These are phyloP conservation scores for Prunella strophiata DNA, from an alignment of 2,797 vertebrate genomes.

Conservation along the genomic window DNA sequence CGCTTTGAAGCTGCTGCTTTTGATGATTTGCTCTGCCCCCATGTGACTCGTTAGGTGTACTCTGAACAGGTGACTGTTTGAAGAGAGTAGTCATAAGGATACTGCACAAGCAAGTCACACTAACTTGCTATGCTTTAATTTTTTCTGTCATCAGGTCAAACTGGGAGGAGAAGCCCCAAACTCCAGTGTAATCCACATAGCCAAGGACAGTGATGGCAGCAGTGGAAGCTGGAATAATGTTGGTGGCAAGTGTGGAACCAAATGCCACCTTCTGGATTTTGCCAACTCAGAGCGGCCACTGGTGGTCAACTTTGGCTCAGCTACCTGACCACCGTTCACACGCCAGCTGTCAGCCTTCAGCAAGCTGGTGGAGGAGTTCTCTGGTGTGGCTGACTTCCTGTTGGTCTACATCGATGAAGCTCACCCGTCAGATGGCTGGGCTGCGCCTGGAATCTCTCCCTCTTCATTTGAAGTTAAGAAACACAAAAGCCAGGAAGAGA, in stretches of 20 bases:
- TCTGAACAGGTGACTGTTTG: background rate
- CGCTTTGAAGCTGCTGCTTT: background rate
- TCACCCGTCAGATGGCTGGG: constrained; percentile 97
- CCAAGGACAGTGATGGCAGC: constrained; percentile 52
- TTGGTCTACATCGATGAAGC: constrained; percentile 98
- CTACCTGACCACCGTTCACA: constrained; percentile 97
- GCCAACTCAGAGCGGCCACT: constrained; percentile 89
- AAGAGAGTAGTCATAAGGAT: background rate
- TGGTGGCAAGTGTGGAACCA: constrained; percentile 51
- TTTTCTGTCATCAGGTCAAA: constrained; percentile 85
- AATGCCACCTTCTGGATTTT: constrained; percentile 93
- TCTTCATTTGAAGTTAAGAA: constrained; percentile 88
- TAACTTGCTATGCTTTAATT: constrained; percentile 38
- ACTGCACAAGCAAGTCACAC: background rate
- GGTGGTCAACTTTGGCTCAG: constrained; percentile 97
- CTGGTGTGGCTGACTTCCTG: constrained; percentile 93
- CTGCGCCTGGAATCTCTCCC: constrained; percentile 85
- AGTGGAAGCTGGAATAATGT: constrained; percentile 60
- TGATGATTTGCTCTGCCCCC: background rate
- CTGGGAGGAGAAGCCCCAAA: constrained; percentile 93
- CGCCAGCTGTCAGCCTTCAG: constrained; percentile 93
- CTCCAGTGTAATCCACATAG: constrained; percentile 91
- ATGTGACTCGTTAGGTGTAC: background rate
- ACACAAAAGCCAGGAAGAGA: constrained; percentile 91
- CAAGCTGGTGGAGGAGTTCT: constrained; percentile 94